A percentile compares a stretch with the other conserved stretches of the same genome.
phyloP scores from a whole-genome alignment of 2,888 invertebrate genomes.

The Rhabditoides inermis region DNA sequence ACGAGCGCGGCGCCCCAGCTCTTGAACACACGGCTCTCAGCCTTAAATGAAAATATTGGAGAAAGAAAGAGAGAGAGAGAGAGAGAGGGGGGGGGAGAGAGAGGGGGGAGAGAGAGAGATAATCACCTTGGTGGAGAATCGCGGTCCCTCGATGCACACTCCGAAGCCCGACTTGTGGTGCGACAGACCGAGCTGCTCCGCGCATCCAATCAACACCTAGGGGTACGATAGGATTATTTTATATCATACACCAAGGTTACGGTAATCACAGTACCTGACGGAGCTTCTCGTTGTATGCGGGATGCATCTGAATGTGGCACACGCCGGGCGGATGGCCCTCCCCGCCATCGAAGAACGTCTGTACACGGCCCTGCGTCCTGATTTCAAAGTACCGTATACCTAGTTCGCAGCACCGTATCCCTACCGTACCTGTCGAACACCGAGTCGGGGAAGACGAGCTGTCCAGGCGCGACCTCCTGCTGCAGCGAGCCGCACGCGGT shows the following conservation, averaged over 20 bases:
- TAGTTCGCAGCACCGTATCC: background rate
- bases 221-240: too few species aligned
- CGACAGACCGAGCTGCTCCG: conserved; percentile 49
- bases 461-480: conserved; percentile 77
- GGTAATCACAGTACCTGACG: conserved; percentile 56
- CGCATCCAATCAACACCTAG: conserved; percentile 22
- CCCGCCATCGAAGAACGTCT: conserved; percentile 68
- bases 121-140: conserved; percentile 17
- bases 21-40: conserved; percentile 78
- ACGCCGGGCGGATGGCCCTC: conserved; percentile 67
- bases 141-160: conserved; percentile 71
- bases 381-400: background rate
- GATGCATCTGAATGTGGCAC: conserved; percentile 84
- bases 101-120: background rate
- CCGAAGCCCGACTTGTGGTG: conserved; percentile 66
- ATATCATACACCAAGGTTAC: too few species aligned
- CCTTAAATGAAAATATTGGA: conserved; percentile 3
- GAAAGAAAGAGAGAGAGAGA: background rate
- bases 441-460: conserved; percentile 75
- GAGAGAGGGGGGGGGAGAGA: background rate
- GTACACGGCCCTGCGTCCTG: conserved; percentile 36
- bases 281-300: conserved; percentile 73
- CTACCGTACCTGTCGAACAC: conserved; percentile 62
- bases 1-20: conserved; percentile 83
- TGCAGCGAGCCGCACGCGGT: conserved; percentile 86